These are phyloP conservation scores for Scaptomyza hsui DNA, from an alignment of 1,140 invertebrate genomes.

Conservation along the genomic window DNA sequence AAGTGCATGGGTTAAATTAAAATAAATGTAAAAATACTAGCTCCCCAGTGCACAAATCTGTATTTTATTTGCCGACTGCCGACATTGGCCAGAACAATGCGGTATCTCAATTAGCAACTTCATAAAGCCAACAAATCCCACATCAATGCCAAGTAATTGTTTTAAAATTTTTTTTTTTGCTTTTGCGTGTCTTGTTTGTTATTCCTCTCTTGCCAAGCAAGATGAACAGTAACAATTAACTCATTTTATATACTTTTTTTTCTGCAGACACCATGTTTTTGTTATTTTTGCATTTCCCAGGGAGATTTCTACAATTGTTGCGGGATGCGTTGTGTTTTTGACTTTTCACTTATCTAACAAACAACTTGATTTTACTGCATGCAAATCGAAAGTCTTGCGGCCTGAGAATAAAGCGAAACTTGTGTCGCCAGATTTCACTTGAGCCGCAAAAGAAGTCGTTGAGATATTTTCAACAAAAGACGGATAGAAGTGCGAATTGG, in stretches of 20 bases:
- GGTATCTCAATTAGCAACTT: slow-evolving; percentile 6
- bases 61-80: background rate
- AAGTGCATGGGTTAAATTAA: too few species aligned
- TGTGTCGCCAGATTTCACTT: slow-evolving; percentile 30
- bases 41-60: too few species aligned
- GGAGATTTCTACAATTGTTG: slow-evolving; percentile 28
- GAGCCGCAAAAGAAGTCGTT: background rate
- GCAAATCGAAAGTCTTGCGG: slow-evolving; percentile 59
- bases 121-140: background rate
- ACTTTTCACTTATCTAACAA: slow-evolving; percentile 57
- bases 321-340: slow-evolving; percentile 4
- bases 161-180: slow-evolving; percentile 3
- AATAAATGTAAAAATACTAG: too few species aligned
- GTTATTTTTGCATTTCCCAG: slow-evolving; percentile 19
- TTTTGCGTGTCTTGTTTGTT: slow-evolving; percentile 13
- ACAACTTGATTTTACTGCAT: slow-evolving; percentile 47
- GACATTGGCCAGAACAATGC: background rate
- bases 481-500: too few species aligned
- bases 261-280: too few species aligned
- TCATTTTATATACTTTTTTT: slow-evolving; percentile 30
- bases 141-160: slow-evolving; percentile 35
- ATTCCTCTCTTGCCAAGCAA: slow-evolving; percentile 8
- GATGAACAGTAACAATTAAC: slow-evolving; percentile 42
- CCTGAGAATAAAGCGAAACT: slow-evolving; percentile 58
- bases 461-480: slow-evolving; percentile 1